Evolutionary conservation across 2,797 vertebrate species (phyloP), one percentile per base, ranked within the genome.

Genomic region (Perodicticus potto): DNA sequence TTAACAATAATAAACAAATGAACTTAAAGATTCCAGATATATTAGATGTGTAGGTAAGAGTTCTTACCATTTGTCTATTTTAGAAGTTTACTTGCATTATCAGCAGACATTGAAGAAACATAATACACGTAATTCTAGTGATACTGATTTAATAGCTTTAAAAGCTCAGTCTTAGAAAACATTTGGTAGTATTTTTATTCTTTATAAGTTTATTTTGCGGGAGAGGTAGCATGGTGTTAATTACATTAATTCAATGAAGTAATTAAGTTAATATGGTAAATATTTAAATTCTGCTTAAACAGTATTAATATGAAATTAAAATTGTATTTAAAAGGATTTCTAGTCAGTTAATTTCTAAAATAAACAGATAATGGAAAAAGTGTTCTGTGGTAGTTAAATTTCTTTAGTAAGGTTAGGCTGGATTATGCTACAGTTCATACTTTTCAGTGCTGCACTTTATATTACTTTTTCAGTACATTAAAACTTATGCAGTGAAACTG

Each of bases 401-500:
- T 97, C 98, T 96, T 97, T 98, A 97, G 95, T 97, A 95, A 89
- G 91, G 55, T 96, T 94, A 94, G 72, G 96, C 74, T 98, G 93
- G 96, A 97, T 97, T 97, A 95, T 98, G 98, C 98, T 99, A 98
- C 98, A 98, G 97, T 98, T 98, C 98, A 97, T 95, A 98, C 97
- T 97, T 98, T 97, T 97, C 96, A 98, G 93, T 96, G 97, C 98
- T 98, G 96, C 96, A 98, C 97, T 98, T 99, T 98, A 98, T 98
- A 99, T 99, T 99, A 98, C 98, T 98, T 98, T 98, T 98, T 98
- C 98, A 98, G 98, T 98, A 99, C 98, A 99, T 99, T 99, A 99
- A 99, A 99, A 99, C 98, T 98, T 98, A 98, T 98, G 98, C 98
- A 98, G 98, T 99, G 99, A 99, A 99, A 99, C 99, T 99, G 99